These are phyloP conservation scores for Spea bombifrons DNA, from an alignment of 2,113 vertebrate species.

Conservation along the genomic window DNA sequence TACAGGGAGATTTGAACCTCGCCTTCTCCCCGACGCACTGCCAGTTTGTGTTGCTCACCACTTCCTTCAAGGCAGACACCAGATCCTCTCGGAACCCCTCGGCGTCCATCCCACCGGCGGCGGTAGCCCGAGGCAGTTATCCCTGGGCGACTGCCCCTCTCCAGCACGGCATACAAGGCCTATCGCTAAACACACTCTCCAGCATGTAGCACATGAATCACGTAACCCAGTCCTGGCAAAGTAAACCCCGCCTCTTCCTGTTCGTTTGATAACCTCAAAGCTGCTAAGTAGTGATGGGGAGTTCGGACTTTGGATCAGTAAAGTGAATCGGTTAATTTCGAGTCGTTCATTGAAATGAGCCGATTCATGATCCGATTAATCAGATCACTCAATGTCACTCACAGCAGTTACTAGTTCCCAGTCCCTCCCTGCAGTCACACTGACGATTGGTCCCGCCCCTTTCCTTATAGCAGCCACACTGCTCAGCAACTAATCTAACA, in stretches of 20 bases:
- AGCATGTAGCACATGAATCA: background rate
- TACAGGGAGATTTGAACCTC: slow-evolving; percentile 54
- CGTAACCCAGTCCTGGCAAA: background rate
- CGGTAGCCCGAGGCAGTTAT: background rate
- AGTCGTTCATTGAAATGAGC: no score
- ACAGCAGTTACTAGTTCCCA: no score
- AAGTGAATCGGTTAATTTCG: no score
- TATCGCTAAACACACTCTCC: no score
- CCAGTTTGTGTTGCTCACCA: slow-evolving; percentile 57
- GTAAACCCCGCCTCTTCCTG: background rate
- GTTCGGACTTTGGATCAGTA: no score
- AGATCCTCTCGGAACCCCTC: slow-evolving; percentile 59
- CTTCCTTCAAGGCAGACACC: slow-evolving; percentile 57
- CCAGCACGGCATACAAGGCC: background rate
- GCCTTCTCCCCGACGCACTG: slow-evolving; percentile 56
- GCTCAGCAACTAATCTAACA: no score
- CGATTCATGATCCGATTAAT: no score
- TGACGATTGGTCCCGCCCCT: no score
- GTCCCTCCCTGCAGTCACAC: no score
- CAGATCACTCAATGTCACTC: no score
- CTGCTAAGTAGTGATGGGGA: no score
- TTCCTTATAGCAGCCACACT: no score
- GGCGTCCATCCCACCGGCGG: slow-evolving; percentile 37
- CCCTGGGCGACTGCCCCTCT: background rate
- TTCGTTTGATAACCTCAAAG: background rate